Conservation (phyloP, 53 echinoderm and acorn worm genomes). For the Echinarachnius parma region DNA sequence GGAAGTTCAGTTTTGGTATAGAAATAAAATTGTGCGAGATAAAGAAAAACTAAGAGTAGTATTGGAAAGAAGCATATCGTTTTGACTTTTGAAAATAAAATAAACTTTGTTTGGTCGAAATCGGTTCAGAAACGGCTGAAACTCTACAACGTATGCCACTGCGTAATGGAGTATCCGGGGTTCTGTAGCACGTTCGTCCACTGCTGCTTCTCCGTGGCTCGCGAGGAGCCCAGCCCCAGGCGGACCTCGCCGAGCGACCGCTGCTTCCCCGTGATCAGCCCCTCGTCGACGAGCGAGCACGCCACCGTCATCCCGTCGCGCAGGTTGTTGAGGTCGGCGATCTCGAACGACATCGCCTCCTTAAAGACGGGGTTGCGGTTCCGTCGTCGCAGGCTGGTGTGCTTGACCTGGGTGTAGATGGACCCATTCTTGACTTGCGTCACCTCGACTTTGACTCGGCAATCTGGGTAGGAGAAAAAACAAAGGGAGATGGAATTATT, state of each 20-base stretch:
- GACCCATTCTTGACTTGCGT: conserved; percentile 48
- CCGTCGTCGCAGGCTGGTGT: conserved; percentile 40
- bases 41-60: too few relatives aligned
- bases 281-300: conserved; percentile 38
- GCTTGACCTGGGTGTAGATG: conserved; percentile 36
- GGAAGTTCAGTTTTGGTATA: too few relatives aligned
- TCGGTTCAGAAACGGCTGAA: too few relatives aligned
- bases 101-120: too few relatives aligned
- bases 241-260: conserved; percentile 54
- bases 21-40: too few relatives aligned
- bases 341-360: conserved; percentile 63
- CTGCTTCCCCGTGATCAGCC: conserved; percentile 22
- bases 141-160: conserved; percentile 57
- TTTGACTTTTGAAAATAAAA: too few relatives aligned
- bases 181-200: conserved; percentile 46
- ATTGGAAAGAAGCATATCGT: too few relatives aligned
- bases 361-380: conserved; percentile 62
- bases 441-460: conserved; percentile 60
- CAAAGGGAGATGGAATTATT: background rate
- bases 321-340: conserved; percentile 60
- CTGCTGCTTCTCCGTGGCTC: conserved; percentile 45
- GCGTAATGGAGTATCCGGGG: conserved; percentile 48
- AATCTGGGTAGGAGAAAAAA: conserved; percentile 46
- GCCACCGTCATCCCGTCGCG: conserved; percentile 68
- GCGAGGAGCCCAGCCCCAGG: conserved; percentile 61